Conservation (phyloP, 2,888 invertebrate species). For the Stenichneumon culpator region DNA sequence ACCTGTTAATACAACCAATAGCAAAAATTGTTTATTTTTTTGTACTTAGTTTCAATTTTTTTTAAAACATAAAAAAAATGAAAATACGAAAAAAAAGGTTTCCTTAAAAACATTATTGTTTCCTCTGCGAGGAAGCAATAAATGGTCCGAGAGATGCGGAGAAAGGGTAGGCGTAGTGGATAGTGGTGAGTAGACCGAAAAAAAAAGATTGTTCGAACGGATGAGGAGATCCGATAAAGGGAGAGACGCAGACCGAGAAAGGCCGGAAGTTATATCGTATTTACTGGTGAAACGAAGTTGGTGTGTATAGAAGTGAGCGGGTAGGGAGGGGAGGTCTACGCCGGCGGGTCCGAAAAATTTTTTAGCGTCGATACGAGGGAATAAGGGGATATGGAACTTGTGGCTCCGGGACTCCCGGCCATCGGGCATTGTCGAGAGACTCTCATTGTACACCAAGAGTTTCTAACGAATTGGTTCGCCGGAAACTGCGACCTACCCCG, state of each 20-base stretch:
- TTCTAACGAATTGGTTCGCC: conserved; percentile 80
- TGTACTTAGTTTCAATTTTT: too few species aligned
- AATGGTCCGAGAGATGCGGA: too few species aligned
- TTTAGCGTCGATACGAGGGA: conserved; percentile 43
- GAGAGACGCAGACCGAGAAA: background rate
- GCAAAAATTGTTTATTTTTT: too few species aligned
- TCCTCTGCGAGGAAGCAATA: too few species aligned
- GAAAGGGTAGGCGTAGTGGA: background rate
- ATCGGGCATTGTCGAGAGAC: conserved; percentile 76
- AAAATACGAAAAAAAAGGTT: too few species aligned
- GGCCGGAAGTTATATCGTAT: conserved; percentile 78
- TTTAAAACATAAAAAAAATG: too few species aligned
- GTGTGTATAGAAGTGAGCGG: conserved; percentile 23
- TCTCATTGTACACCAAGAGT: conserved; percentile 77
- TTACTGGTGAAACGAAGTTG: conserved; percentile 78
- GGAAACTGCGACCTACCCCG: conserved; percentile 71
- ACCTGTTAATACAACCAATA: too few species aligned
- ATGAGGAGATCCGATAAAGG: conserved; percentile 14
- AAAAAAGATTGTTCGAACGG: conserved; percentile 32
- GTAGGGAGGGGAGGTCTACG: conserved; percentile 20
- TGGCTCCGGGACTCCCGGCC: conserved; percentile 57
- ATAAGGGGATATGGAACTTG: conserved; percentile 56
- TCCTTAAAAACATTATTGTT: too few species aligned
- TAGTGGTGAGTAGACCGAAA: background rate
- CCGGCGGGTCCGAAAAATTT: conserved; percentile 55